phyloP scores from a whole-genome alignment of 2,113 vertebrate species.

The Stercorarius parasiticus region DNA sequence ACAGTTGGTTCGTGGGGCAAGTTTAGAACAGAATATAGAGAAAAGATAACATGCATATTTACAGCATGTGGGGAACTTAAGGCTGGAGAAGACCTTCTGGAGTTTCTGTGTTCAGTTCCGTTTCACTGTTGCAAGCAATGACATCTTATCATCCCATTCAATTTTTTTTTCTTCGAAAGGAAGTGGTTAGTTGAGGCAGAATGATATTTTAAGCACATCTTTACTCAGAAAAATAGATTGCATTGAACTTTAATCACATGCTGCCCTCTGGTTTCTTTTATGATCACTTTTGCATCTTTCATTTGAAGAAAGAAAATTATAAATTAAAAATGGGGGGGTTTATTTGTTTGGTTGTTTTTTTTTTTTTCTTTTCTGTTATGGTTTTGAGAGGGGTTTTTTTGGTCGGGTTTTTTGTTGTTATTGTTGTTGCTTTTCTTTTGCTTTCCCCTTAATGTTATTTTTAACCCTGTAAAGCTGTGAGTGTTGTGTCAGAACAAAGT shows the following conservation, averaged over 20 bases:
- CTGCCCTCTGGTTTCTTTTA: conserved; percentile 32
- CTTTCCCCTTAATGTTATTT: neutral
- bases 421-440: too few species aligned
- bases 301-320: neutral
- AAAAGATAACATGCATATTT: neutral
- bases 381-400: neutral
- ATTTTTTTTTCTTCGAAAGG: conserved; percentile 6
- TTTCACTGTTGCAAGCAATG: conserved; percentile 6
- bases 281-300: neutral
- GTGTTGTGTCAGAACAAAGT: neutral
- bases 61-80: neutral
- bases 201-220: conserved; percentile 24
- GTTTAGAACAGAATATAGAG: neutral
- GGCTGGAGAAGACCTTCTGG: conserved; percentile 18
- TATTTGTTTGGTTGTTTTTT: fast-evolving
- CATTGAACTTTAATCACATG: conserved; percentile 19
- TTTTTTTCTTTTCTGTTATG: neutral
- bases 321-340: neutral
- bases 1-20: conserved; percentile 11
- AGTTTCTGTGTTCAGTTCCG: conserved; percentile 4
- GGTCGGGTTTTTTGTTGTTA: neutral
- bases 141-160: conserved; percentile 1
- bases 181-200: neutral
- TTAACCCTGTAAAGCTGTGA: neutral
- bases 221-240: neutral